Percentiles rank a stretch among this genome's conserved stretches.
Evolutionary conservation across 1,140 invertebrate species (phyloP).

Genomic region (Leptinotarsa undecemlineata): DNA sequence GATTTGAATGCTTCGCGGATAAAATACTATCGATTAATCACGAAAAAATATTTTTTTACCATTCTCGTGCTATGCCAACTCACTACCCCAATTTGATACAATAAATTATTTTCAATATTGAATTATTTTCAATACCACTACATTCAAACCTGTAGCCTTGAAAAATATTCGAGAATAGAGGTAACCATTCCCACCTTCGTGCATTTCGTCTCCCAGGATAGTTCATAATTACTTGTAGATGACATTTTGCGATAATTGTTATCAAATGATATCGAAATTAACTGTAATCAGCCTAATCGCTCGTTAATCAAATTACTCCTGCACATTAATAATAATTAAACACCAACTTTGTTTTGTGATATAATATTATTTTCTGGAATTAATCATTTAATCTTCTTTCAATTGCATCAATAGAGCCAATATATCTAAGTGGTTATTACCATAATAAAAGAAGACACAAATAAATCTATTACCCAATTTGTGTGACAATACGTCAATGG

Average conservation of each 20-base stretch:
- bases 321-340: conserved; percentile 53
- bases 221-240: background rate
- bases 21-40: too few species aligned
- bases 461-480: conserved; percentile 28
- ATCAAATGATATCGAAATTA: conserved; percentile 16
- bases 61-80: too few species aligned
- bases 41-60: too few species aligned
- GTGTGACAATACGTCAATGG: conserved; percentile 24
- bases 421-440: conserved; percentile 27
- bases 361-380: conserved; percentile 37
- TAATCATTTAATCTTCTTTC: conserved; percentile 42
- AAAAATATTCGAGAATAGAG: too few species aligned
- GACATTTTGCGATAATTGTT: background rate
- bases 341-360: conserved; percentile 42
- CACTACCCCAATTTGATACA: too few species aligned
- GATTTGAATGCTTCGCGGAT: too few species aligned
- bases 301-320: conserved; percentile 52
- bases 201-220: background rate
- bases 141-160: too few species aligned
- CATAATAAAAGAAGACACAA: conserved; percentile 25
- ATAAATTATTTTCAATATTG: too few species aligned
- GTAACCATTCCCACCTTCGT: background rate
- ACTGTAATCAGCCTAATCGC: conserved; percentile 46
- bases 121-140: too few species aligned
- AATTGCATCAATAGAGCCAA: conserved; percentile 44